Evolutionary conservation across 2,797 vertebrate genomes (phyloP), one percentile per base, ranked within the genome.

Genomic region (Nannoperca australis): DNA sequence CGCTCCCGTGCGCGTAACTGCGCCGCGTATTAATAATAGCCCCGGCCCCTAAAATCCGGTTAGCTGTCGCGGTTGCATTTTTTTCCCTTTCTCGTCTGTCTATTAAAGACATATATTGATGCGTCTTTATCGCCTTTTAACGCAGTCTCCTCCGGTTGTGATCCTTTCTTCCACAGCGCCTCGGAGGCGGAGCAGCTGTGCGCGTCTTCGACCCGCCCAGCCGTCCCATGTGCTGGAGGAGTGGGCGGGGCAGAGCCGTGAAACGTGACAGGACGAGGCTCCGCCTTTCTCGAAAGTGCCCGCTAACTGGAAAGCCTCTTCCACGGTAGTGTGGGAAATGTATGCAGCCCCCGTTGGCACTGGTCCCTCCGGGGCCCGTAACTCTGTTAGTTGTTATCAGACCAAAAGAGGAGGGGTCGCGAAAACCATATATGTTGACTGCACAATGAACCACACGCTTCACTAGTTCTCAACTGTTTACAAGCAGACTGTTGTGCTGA

Each of bases 121-220:
- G 77, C 56, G 73, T 61, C 67, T 76, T 54, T 74, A 51, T 81
- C 67, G 84, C 65, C 64, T 73, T 55, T 27, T 4, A 27, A 40
- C 17, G 63, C 72, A 70, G 54, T 27, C 59, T 78, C 75, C 50
- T 27, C 24, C 24, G 40, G 38, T 51, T 54, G 45, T 10, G 87
- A 55, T 84, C 75, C 85, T 90, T 89, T 86, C 88, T 89, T 89
- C 86, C 89, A 86, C 80, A 76, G 67, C 83, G 88, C 77, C 90
- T 83, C 67, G 89, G 87, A 93, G 95, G 95, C 86, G 95, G 94
- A 93, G 94, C 93, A 88, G 91, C 88, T 61, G 87, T 62, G 86
- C 63, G 84, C 60, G 45, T 50, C 50, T 70, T 70, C 55, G 85
- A 66, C 67, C 82, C 85, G 82, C 91, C 92, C 89, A 79, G 22